Conservation (phyloP, 2,797 vertebrate species). For the Agapornis canus region DNA sequence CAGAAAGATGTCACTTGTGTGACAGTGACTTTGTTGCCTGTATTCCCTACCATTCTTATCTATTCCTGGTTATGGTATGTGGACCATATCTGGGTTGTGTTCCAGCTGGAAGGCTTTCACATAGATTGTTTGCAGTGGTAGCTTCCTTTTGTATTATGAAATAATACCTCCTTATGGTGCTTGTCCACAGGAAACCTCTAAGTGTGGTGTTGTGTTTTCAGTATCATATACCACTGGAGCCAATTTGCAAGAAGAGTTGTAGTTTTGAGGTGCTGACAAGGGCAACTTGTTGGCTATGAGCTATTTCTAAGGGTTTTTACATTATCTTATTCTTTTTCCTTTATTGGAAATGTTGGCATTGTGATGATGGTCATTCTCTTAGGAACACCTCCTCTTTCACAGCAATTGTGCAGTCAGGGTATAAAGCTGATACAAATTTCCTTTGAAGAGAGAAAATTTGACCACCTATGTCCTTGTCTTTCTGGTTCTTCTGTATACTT, state of each 20-base stretch:
- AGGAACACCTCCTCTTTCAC: not conserved
- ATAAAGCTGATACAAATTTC: not conserved
- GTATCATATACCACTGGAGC: not conserved
- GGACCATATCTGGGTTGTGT: not conserved
- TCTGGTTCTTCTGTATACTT: not conserved
- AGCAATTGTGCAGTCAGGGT: not conserved
- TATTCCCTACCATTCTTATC: not conserved
- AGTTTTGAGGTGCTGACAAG: not conserved
- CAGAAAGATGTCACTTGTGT: not conserved
- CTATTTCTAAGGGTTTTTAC: not conserved
- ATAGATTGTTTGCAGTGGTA: not conserved
- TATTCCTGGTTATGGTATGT: not conserved
- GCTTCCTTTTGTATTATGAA: not conserved
- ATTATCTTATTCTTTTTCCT: not conserved
- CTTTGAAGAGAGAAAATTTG: not conserved
- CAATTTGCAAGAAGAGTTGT: not conserved
- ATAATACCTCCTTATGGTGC: not conserved
- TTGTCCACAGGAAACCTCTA: not conserved
- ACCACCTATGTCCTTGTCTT: not conserved
- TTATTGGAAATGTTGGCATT: not conserved
- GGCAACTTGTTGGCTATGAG: not conserved
- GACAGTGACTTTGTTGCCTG: not conserved
- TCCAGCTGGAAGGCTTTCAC: not conserved
- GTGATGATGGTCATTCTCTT: not conserved
- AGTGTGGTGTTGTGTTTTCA: not conserved